Evolutionary conservation across 2,797 vertebrate genomes (phyloP), one percentile per base, ranked within the genome.

Genomic region (Erethizon dorsatum): DNA sequence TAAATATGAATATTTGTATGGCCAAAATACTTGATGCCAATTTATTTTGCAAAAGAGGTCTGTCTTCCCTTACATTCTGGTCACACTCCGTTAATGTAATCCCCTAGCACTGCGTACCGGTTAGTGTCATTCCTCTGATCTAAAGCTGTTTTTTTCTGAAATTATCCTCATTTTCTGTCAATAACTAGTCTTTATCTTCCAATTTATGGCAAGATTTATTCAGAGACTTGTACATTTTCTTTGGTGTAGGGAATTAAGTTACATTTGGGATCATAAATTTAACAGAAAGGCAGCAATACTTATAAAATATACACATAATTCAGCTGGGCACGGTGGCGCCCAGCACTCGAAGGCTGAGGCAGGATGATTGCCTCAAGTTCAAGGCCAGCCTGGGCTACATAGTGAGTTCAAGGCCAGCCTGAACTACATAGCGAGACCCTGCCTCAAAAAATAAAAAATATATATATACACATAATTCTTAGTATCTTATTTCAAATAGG

Each of bases 211-310:
- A 88, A 75, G 94, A 93, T 90, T 91, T 94, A 96, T 96, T 96
- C 78, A 85, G 52, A 83, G 54, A 91, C 47, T 52, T 95, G 20
- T 88, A 28, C 57, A 45, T 91, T 97, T 96, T 97, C 65, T 97
- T 96, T 91, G 90, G 82, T 80, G 85, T 88, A 84, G 50, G 65
- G 33, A 88, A 84, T 56, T 77, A 59, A 82, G 82, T 95, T 92
- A 69, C 50, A 83, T 78, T 95, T 96, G 57, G 52, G 14, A 52
- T 85, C 82, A 92, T 94, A 94, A 95, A 90, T 89, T 75, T 85
- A 91, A 33, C 61, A 78, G 59, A 93, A 96, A 95, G 71, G 28
- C 82, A 94, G 28, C 56, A 85, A 52, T 90, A 84, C 75, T 91
- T 93, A 67, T 45, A 94, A 95, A 95, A 94, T 86, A 92, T 71